A percentile compares a stretch with the other conserved stretches of the same genome.
phyloP scores from a whole-genome alignment of 64 coral and sea anemone genomes.

The Astreopora myriophthalma region DNA sequence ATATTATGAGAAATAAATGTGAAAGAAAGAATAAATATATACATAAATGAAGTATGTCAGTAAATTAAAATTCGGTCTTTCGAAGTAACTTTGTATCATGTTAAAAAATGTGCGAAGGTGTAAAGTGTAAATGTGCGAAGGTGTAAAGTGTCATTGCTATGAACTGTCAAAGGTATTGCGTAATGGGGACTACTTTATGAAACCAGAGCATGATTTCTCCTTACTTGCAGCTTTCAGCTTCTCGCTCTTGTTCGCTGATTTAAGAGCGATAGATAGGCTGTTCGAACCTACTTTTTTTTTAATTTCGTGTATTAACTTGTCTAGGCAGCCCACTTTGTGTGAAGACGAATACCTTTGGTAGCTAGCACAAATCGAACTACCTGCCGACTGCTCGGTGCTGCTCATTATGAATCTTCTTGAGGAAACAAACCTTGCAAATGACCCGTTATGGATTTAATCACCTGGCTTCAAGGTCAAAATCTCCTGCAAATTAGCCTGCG shows the following conservation, averaged over 20 bases:
- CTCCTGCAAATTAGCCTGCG: neutral
- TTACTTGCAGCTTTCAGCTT: neutral
- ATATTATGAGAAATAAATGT: too few species aligned
- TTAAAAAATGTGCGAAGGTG: neutral
- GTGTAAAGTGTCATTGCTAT: neutral
- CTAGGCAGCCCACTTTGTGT: neutral
- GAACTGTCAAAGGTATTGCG: neutral
- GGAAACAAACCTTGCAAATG: neutral
- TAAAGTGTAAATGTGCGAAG: neutral
- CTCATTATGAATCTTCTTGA: neutral
- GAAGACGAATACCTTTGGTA: neutral
- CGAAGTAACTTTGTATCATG: neutral
- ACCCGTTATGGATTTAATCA: neutral
- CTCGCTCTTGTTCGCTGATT: neutral
- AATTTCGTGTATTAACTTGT: neutral
- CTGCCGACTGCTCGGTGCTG: neutral
- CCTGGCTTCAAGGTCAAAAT: neutral
- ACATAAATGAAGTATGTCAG: neutral
- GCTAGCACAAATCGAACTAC: neutral
- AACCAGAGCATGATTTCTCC: neutral
- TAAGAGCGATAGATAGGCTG: neutral
- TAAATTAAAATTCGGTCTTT: neutral
- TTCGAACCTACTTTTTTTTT: neutral
- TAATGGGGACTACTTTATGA: neutral
- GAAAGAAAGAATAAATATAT: too few species aligned